Base-by-base conservation (phyloP, 2,113 vertebrate species). In the Fregetta grallaria region DNA sequence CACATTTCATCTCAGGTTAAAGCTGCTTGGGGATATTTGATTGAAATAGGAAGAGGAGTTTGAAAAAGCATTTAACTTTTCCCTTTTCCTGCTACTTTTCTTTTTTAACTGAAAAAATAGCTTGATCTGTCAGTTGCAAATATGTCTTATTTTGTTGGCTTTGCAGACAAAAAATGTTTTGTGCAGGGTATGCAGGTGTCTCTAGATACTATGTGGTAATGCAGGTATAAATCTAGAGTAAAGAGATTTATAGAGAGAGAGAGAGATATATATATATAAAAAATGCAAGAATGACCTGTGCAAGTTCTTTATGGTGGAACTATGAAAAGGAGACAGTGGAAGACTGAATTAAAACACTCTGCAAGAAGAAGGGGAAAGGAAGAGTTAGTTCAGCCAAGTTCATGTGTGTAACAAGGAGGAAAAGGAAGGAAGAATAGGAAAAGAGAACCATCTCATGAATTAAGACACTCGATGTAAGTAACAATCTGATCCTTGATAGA, bases 11-110 rank as follows among this genome's bases (percentile, higher is more conserved):
- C 75, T 90, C 36, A 6, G 26, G 17, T 63, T 91, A 78, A 92
- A 97, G 62, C 83, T 68, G 32, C 95, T 94, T 78, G 91, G 21
- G 21, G 49, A 30, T 72, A 56, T 82, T 88, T 79, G 73, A 86
- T 10, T 79, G 77, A 95, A 92, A 72, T 15, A n/a, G 50, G 63
- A 89, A 75, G 36, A 78, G 42, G 65, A 85, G 77, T 59, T 86
- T 44, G 7, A 59, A 70, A 40, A 40, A 58, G 14, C 50, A 32
- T 59, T 95, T 72, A 49, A 88, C 29, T 85, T 63, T 45, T 38
- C 49, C 30, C 18, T 40, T 76, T 90, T 82, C 56, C 67, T 90
- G 53, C 61, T 52, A 15, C 18, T 53, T 66, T 55, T 75, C 53
- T 59, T 23, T 68, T 88, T 58, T 38, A 30, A 32, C 27, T 62